These are phyloP conservation scores for Pogonomyrmex barbatus DNA, from an alignment of 1,140 invertebrate genomes.

Conservation along the genomic window DNA sequence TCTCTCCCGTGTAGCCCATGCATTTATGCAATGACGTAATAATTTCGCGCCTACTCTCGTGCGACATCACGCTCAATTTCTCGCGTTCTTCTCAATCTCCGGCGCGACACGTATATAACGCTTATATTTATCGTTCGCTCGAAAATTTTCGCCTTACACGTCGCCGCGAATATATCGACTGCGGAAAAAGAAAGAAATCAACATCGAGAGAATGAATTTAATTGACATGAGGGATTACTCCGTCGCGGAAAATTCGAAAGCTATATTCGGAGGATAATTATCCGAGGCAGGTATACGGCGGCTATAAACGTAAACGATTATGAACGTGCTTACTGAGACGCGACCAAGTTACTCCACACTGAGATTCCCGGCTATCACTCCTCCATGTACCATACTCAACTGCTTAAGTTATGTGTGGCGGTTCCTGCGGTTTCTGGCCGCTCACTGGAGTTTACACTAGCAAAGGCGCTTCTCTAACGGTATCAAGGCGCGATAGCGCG, in stretches of 20 bases:
- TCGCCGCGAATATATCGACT: not conserved
- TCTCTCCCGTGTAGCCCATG: conserved; percentile 69
- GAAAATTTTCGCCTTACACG: not conserved
- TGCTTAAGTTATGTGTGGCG: conserved; percentile 81
- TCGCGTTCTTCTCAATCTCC: conserved; percentile 57
- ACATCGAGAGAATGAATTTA: not conserved
- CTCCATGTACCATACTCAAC: conserved; percentile 77
- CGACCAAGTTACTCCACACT: conserved; percentile 76
- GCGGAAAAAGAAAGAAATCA: not conserved
- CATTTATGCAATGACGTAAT: conserved; percentile 82
- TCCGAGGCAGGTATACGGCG: conserved; percentile 41
- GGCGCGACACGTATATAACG: not conserved
- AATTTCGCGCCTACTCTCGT: conserved; percentile 78
- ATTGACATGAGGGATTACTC: not conserved
- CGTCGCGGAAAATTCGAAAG: not conserved
- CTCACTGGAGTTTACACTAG: conserved; percentile 76
- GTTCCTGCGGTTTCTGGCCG: conserved; percentile 78
- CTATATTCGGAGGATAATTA: conserved; percentile 48
- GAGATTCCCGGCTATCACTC: conserved; percentile 80
- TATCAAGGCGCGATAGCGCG: conserved; percentile 66
- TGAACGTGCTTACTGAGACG: conserved; percentile 56
- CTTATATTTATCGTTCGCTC: conserved; percentile 22
- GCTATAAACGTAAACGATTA: conserved; percentile 51
- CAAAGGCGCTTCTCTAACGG: conserved; percentile 75
- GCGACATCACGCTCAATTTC: conserved; percentile 78